Conservation (phyloP, 2,888 invertebrate species). For the Tolmerus cingulatus region DNA sequence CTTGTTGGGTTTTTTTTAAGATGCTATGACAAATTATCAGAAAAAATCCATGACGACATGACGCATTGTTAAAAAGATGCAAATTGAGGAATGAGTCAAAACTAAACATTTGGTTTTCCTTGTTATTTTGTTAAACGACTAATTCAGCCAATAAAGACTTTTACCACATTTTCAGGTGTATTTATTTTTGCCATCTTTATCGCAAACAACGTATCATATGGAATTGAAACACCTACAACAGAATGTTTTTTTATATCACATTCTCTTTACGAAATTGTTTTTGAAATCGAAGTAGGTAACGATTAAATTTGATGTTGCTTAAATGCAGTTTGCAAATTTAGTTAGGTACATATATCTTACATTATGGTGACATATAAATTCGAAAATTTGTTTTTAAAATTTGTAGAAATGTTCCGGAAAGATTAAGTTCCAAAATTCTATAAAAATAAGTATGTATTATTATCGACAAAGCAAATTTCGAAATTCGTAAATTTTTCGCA, state of each 20-base stretch:
- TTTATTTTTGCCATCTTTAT: neutral
- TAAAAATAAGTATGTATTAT: no score
- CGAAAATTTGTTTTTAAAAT: no score
- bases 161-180: neutral
- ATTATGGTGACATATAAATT: no score
- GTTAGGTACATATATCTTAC: no score
- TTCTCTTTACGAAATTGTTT: neutral
- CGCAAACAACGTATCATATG: neutral
- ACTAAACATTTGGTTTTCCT: neutral
- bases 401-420: no score
- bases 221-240: neutral
- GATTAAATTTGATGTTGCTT: no score
- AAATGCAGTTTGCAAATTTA: no score
- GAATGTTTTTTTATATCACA: neutral
- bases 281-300: neutral
- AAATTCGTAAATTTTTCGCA: no score
- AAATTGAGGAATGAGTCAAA: neutral
- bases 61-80: neutral
- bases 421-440: no score
- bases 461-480: no score
- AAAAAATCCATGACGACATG: neutral
- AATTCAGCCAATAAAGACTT: neutral
- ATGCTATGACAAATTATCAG: neutral
- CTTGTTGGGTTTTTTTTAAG: neutral
- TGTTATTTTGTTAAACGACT: neutral